A percentile compares a stretch with the other conserved stretches of the same genome.
phyloP scores from a whole-genome alignment of 1,140 invertebrate species.

The Scaptomyza montana region DNA sequence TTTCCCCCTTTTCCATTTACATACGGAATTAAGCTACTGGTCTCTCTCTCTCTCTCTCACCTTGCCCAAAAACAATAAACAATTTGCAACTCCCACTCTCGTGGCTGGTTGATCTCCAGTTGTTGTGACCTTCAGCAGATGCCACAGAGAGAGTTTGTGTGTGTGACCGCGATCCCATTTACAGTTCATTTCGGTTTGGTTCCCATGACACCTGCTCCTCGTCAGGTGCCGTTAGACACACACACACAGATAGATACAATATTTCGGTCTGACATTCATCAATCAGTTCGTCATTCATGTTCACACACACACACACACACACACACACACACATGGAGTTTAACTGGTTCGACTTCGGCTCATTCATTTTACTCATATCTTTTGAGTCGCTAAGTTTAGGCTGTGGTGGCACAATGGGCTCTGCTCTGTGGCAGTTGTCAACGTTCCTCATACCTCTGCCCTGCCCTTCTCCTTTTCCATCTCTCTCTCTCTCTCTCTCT shows the following conservation, averaged over 20 bases:
- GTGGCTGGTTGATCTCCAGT: conserved; percentile 7
- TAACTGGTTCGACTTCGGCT: conserved; percentile 23
- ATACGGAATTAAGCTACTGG: not conserved
- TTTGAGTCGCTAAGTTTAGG: conserved; percentile 17
- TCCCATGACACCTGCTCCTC: conserved; percentile 72
- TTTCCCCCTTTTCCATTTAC: too few species aligned
- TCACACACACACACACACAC: conserved; percentile 45
- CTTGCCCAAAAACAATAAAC: not conserved
- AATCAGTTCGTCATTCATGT: conserved; percentile 59
- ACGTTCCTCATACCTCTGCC: conserved; percentile 9
- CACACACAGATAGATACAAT: conserved; percentile 14
- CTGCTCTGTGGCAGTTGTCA: conserved; percentile 53
- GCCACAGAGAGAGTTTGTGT: conserved; percentile 14
- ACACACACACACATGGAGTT: conserved; percentile 3
- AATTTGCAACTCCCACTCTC: conserved; percentile 14
- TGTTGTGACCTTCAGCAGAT: conserved; percentile 43
- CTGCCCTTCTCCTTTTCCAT: not conserved
- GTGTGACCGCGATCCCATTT: conserved; percentile 38
- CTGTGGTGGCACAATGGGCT: conserved; percentile 45
- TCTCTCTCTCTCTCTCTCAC: not conserved
- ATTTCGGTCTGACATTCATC: conserved; percentile 69
- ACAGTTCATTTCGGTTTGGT: conserved; percentile 36
- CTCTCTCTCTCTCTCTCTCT: conserved; percentile 16
- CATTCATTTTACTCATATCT: conserved; percentile 58
- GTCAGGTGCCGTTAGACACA: conserved; percentile 39